phyloP scores from a whole-genome alignment of 30 jellyfish, hydroid and myxozoan species.

The Cassiopea andromeda region DNA sequence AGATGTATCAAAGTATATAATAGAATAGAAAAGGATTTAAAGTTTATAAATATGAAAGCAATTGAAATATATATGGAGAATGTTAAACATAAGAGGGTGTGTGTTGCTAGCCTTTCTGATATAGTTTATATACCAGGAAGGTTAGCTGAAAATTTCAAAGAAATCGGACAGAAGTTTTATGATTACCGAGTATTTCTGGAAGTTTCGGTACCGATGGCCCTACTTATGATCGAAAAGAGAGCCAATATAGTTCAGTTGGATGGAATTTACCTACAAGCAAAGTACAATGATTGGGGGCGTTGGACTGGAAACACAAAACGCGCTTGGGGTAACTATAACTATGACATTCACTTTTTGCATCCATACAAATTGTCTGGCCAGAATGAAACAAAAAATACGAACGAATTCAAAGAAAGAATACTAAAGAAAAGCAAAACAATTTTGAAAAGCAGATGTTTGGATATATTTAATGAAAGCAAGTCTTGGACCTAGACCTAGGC shows the following conservation, averaged over 20 bases:
- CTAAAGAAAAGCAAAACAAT: neutral
- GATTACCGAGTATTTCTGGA: conserved; percentile 60
- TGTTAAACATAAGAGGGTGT: conserved; percentile 9
- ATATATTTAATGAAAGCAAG: neutral
- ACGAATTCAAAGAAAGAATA: conserved; percentile 36
- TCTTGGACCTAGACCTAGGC: neutral
- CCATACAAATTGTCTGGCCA: conserved; percentile 63
- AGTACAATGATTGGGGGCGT: conserved; percentile 37
- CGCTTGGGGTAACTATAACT: conserved; percentile 54
- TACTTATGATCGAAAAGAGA: conserved; percentile 22
- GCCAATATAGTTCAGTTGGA: conserved; percentile 22
- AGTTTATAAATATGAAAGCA: neutral
- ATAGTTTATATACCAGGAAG: conserved; percentile 63
- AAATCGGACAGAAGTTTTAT: conserved; percentile 34
- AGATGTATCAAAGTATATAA: conserved; percentile 24
- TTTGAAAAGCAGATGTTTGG: conserved; percentile 15
- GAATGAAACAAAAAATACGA: conserved; percentile 16
- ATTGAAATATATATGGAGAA: conserved; percentile 7
- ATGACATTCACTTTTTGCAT: conserved; percentile 24
- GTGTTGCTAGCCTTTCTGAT: conserved; percentile 67
- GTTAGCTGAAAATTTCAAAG: conserved; percentile 21
- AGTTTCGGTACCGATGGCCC: conserved; percentile 70
- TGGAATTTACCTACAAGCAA: conserved; percentile 52
- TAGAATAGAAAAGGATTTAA: conserved; percentile 9
- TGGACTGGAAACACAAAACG: conserved; percentile 18